Percentiles rank a stretch among this genome's conserved stretches.
Evolutionary conservation across 2,888 invertebrate species (phyloP).

Genomic region (Meliscaeva auricollis): DNA sequence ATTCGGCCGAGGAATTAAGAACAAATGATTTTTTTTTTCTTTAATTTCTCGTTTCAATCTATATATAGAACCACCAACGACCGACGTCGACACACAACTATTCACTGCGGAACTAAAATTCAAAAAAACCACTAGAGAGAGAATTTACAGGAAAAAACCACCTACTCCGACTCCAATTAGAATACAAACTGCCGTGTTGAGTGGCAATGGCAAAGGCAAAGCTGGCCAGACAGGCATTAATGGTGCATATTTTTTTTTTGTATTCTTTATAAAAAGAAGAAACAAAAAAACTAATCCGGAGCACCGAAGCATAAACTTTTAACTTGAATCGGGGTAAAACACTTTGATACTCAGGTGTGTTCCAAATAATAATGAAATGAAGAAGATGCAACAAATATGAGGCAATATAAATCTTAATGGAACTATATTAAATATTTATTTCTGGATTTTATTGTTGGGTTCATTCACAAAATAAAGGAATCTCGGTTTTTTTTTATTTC

Average conservation of each 20-base stretch:
- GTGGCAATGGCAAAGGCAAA: conserved; percentile 19
- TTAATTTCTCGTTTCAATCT: conserved; percentile 3
- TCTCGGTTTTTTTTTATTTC: conserved; percentile 43
- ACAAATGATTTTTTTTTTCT: conserved; percentile 38
- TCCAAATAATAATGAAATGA: background rate
- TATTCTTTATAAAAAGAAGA: background rate
- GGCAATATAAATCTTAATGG: conserved; percentile 9
- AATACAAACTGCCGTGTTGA: conserved; percentile 60
- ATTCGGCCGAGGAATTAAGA: conserved; percentile 49
- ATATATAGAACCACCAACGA: conserved; percentile 56
- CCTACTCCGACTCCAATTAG: conserved; percentile 68
- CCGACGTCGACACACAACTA: conserved; percentile 41
- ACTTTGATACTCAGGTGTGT: background rate
- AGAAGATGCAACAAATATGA: conserved; percentile 21
- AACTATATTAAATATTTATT: conserved; percentile 20
- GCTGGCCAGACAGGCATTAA: conserved; percentile 14
- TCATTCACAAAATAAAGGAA: conserved; percentile 49
- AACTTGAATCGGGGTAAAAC: background rate
- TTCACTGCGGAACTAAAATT: conserved; percentile 52
- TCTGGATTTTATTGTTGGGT: conserved; percentile 32
- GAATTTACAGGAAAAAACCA: conserved; percentile 44
- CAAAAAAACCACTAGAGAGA: conserved; percentile 14
- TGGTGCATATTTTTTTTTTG: conserved; percentile 10
- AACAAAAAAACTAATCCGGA: conserved; percentile 25
- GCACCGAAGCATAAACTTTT: conserved; percentile 62